Evolutionary conservation across 1,140 invertebrate genomes (phyloP).

Genomic region (Anastrepha ludens): DNA sequence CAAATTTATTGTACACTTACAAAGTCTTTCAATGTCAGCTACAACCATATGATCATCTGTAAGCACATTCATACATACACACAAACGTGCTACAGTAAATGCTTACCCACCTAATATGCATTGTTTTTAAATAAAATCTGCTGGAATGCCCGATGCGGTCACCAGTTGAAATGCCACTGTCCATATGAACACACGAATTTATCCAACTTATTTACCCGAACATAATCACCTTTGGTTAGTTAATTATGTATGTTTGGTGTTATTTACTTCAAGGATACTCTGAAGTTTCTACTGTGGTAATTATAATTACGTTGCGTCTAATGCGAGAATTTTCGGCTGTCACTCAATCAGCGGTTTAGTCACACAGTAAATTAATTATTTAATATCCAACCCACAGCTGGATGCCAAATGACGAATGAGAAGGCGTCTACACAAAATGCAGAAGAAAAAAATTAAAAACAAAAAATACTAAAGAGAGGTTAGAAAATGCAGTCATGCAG

Average conservation of each 20-base stretch:
- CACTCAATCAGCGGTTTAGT: neutral
- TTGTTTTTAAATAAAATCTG: neutral
- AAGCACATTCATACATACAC: neutral
- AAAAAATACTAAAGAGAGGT: slow-evolving; percentile 2
- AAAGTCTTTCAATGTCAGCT: neutral
- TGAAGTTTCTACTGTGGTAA: slow-evolving; percentile 9
- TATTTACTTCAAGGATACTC: neutral
- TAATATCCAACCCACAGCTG: slow-evolving; percentile 17
- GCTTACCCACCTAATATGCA: neutral
- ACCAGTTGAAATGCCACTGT: neutral
- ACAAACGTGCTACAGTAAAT: neutral
- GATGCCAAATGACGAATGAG: neutral
- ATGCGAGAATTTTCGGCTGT: slow-evolving; percentile 27
- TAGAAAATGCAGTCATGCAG: slow-evolving; percentile 26
- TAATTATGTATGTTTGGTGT: neutral
- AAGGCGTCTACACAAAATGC: neutral
- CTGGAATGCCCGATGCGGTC: slow-evolving; percentile 4
- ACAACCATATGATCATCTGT: neutral
- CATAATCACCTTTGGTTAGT: neutral
- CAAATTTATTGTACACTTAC: slow-evolving; percentile 6
- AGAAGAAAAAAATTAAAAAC: neutral
- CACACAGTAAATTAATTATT: slow-evolving; percentile 17
- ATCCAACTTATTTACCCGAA: neutral
- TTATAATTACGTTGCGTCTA: neutral
- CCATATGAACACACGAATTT: neutral